Percentiles rank a stretch among this genome's conserved stretches.
These are phyloP conservation scores for Prosopocoilus inquinatus DNA, from an alignment of 2,888 invertebrate species.

Conservation along the genomic window DNA sequence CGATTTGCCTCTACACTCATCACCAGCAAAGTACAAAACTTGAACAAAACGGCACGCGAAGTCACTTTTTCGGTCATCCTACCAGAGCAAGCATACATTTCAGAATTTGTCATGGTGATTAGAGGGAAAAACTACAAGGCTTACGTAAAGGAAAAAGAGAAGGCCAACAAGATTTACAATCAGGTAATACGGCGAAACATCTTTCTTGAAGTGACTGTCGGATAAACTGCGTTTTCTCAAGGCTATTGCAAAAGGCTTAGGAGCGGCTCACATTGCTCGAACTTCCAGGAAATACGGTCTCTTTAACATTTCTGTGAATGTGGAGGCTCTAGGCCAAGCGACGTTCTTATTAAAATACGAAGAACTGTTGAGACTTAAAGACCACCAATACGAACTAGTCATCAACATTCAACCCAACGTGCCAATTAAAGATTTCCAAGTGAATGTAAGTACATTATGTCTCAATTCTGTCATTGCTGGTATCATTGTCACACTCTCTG, in stretches of 20 bases:
- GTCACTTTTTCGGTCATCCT: conserved; percentile 64
- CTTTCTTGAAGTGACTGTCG: too few relatives aligned
- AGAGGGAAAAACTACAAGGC: conserved; percentile 63
- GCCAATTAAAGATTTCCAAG: conserved; percentile 61
- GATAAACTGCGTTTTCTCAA: conserved; percentile 31
- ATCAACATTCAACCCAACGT: conserved; percentile 69
- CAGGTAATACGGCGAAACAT: too few relatives aligned
- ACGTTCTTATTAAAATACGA: conserved; percentile 73
- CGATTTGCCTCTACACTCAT: conserved; percentile 67
- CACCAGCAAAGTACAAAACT: conserved; percentile 64
- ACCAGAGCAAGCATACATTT: conserved; percentile 70
- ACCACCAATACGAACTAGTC: conserved; percentile 66
- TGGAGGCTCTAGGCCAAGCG: conserved; percentile 62
- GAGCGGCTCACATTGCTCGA: conserved; percentile 61
- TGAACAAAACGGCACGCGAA: conserved; percentile 59
- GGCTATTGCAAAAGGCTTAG: conserved; percentile 59
- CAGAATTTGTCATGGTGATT: conserved; percentile 66
- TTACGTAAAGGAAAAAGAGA: conserved; percentile 64
- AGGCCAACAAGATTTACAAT: conserved; percentile 56
- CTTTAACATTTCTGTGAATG: conserved; percentile 67
- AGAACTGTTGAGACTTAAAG: conserved; percentile 63
- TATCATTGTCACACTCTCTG: too few relatives aligned
- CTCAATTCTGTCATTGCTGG: too few relatives aligned
- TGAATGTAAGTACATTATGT: conserved; percentile 48
- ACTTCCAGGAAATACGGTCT: conserved; percentile 69